A percentile compares a stretch with the other conserved stretches of the same genome.
Conservation (phyloP, 2,888 invertebrate genomes). For the Temnothorax ravouxi region DNA sequence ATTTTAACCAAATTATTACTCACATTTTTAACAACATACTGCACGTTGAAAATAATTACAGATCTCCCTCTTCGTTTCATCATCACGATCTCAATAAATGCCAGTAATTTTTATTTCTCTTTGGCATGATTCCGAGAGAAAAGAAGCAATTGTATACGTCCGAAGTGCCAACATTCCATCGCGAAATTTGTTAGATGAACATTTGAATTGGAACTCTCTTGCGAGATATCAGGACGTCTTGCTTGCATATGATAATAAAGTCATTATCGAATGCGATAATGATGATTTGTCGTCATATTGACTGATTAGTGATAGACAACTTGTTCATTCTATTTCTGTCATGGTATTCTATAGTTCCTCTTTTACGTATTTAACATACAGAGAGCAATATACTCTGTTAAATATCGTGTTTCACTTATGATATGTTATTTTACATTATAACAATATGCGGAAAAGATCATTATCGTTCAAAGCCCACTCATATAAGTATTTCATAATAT, state of each 20-base stretch:
- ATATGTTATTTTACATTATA: slow-evolving; percentile 16
- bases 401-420: background rate
- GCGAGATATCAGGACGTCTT: background rate
- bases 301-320: background rate
- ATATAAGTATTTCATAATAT: background rate
- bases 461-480: background rate
- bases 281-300: slow-evolving; percentile 8
- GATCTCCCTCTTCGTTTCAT: background rate
- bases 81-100: background rate
- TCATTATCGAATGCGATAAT: slow-evolving; percentile 7
- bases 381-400: background rate
- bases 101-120: background rate
- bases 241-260: slow-evolving; percentile 28
- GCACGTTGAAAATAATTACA: background rate
- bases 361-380: background rate
- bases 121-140: background rate
- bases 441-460: background rate
- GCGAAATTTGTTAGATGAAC: slow-evolving; percentile 38
- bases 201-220: slow-evolving; percentile 10
- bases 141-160: background rate
- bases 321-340: background rate
- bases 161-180: background rate
- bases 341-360: background rate
- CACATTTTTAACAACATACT: background rate
- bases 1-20: background rate